A percentile compares a stretch with the other conserved stretches of the same genome.
Conservation (phyloP, 2,113 vertebrate genomes). For the Ceratotherium simum region DNA sequence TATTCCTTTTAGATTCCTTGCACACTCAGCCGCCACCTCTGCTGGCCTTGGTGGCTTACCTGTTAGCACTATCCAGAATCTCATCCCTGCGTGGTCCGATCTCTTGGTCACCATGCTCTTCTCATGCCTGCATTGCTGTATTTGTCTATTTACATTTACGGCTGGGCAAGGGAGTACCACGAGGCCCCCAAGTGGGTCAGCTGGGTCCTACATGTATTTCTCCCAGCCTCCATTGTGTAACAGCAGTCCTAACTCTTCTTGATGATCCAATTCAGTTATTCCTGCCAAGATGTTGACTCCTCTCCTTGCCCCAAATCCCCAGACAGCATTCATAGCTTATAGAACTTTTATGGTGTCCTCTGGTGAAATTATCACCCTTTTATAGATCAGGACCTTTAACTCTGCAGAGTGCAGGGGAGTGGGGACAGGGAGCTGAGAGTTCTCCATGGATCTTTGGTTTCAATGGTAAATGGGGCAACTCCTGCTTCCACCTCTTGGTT, state of each 20-base stretch:
- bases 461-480: neutral
- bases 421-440: neutral
- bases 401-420: neutral
- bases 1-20: neutral
- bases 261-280: neutral
- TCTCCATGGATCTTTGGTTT: neutral
- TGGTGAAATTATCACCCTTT: neutral
- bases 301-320: neutral
- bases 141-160: neutral
- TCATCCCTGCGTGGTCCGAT: neutral
- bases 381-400: neutral
- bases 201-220: neutral
- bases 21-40: neutral
- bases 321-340: neutral
- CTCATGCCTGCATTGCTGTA: neutral
- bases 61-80: neutral
- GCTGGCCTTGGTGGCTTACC: neutral
- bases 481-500: neutral
- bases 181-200: neutral
- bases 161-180: neutral
- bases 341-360: neutral
- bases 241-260: neutral
- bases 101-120: neutral
- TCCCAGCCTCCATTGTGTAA: neutral
- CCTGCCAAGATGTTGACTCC: neutral